These are phyloP conservation scores for Drosophila ogumai DNA, from an alignment of 1,140 invertebrate species.

Conservation along the genomic window DNA sequence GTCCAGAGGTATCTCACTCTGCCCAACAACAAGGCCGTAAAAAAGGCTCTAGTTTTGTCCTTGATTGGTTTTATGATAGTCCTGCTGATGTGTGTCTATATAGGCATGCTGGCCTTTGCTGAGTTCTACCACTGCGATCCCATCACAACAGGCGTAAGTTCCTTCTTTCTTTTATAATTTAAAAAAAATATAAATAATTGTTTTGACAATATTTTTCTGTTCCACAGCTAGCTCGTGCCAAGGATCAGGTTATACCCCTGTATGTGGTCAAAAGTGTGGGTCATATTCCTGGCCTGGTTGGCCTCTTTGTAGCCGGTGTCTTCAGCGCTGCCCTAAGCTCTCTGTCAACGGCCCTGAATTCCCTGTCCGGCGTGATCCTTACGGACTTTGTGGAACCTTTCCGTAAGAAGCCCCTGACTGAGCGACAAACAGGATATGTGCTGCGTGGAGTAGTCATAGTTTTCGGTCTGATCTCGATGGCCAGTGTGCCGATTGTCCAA, in stretches of 20 bases:
- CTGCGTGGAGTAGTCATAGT: slow-evolving; percentile 88
- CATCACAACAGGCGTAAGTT: slow-evolving; percentile 86
- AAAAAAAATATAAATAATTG: background rate
- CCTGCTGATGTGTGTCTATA: slow-evolving; percentile 89
- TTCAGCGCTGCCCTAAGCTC: slow-evolving; percentile 91
- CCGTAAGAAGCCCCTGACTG: slow-evolving; percentile 87
- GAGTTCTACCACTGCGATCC: slow-evolving; percentile 91
- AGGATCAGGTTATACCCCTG: slow-evolving; percentile 89
- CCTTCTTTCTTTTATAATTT: rapidly evolving
- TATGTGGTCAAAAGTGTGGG: slow-evolving; percentile 89
- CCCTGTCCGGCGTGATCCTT: slow-evolving; percentile 90
- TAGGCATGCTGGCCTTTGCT: slow-evolving; percentile 90
- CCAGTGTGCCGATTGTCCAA: slow-evolving; percentile 89
- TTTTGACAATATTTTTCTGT: slow-evolving; percentile 19
- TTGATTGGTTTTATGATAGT: slow-evolving; percentile 88
- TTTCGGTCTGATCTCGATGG: slow-evolving; percentile 88
- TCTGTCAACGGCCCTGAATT: slow-evolving; percentile 92
- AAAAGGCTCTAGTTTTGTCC: slow-evolving; percentile 88
- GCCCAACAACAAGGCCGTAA: slow-evolving; percentile 88
- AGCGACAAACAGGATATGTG: slow-evolving; percentile 87
- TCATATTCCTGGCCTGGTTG: slow-evolving; percentile 89
- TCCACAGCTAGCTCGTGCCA: slow-evolving; percentile 85
- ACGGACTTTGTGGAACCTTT: slow-evolving; percentile 92
- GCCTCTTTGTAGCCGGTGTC: slow-evolving; percentile 91
- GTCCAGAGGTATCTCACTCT: slow-evolving; percentile 93